Evolutionary conservation across 2,797 vertebrate species (phyloP).

Genomic region (Hydrolagus colliei): DNA sequence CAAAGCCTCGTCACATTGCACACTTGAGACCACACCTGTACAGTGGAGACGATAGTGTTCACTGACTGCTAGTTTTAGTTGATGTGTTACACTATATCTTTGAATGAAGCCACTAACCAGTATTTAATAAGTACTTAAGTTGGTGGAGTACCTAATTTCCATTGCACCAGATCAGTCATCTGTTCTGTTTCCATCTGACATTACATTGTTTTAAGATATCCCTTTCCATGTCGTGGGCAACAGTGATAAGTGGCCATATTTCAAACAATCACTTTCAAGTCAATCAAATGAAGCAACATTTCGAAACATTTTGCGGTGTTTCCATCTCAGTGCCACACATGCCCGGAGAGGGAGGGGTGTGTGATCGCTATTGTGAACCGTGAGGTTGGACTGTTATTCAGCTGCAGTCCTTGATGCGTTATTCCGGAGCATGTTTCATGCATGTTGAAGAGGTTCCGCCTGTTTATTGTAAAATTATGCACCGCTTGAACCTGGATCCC

Average conservation of each 20-base stretch:
- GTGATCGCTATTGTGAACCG: not conserved
- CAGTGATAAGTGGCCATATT: conserved; percentile 18
- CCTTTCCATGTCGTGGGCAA: conserved; percentile 23
- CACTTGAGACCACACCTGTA: not conserved
- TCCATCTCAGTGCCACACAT: not conserved
- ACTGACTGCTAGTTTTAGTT: not conserved
- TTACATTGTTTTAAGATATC: conserved; percentile 24
- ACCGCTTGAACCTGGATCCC: no score
- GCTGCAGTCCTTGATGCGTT: not conserved
- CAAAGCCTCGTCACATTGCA: no score
- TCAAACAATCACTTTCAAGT: conserved; percentile 7
- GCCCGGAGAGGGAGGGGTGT: not conserved
- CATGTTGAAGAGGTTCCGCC: not conserved
- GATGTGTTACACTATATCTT: not conserved
- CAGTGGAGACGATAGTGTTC: no score
- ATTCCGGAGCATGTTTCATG: not conserved
- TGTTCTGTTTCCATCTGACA: conserved; percentile 28
- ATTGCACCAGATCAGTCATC: conserved; percentile 26
- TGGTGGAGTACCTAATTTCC: conserved; percentile 9
- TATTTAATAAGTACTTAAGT: conserved; percentile 1
- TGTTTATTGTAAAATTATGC: not conserved
- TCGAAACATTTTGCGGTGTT: not conserved
- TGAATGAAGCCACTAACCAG: conserved; percentile 9
- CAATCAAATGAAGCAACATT: conserved; percentile 22
- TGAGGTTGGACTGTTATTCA: not conserved